A percentile compares a stretch with the other conserved stretches of the same genome.
phyloP scores from a whole-genome alignment of 2,888 invertebrate genomes.

The Apomyelois bistriatella region DNA sequence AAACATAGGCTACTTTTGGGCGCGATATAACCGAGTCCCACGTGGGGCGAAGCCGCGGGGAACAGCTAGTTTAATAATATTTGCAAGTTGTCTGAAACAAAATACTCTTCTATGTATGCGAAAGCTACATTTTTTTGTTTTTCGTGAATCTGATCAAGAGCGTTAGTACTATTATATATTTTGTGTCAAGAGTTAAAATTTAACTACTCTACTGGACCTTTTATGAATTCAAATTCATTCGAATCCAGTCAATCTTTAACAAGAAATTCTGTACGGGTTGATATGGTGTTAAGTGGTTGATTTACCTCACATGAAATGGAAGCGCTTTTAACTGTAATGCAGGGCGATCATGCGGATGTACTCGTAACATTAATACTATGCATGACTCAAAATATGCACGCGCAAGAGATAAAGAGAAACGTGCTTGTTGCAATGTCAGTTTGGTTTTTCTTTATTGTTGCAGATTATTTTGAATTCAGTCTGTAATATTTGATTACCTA shows the following conservation, averaged over 20 bases:
- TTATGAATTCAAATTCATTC: neutral
- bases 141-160: no score
- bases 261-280: neutral
- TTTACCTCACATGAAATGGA: neutral
- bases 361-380: neutral
- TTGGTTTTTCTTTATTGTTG: neutral
- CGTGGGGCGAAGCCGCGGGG: no score
- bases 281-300: slow-evolving; percentile 7
- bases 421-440: neutral
- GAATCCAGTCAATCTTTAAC: neutral
- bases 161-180: no score
- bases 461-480: neutral
- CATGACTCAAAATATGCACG: neutral
- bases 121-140: no score
- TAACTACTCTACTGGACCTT: no score
- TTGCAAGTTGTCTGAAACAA: no score
- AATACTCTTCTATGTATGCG: no score
- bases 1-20: no score
- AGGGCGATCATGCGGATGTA: slow-evolving; percentile 6
- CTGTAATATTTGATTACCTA: no score
- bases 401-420: neutral
- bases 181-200: no score
- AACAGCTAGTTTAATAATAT: no score
- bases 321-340: slow-evolving; percentile 7
- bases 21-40: no score